A percentile compares a stretch with the other conserved stretches of the same genome.
These are phyloP conservation scores for Brachycybe producta DNA, from an alignment of 2,888 invertebrate genomes.

Conservation along the genomic window DNA sequence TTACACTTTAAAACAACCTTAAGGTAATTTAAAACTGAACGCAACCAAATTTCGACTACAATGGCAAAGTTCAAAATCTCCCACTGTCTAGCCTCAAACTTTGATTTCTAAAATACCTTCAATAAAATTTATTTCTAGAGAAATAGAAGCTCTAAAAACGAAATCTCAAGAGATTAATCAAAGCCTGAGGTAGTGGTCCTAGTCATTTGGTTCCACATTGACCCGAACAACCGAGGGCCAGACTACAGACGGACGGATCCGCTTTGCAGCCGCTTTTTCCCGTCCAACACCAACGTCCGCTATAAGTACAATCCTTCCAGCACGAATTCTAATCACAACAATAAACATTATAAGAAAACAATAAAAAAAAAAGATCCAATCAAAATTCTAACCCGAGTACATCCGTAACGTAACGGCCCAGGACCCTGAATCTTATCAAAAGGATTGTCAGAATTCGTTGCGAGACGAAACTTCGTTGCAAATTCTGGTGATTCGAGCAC, in stretches of 20 bases:
- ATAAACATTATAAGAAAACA: not conserved
- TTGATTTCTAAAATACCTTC: too few relatives aligned
- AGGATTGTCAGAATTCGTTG: constrained; percentile 15
- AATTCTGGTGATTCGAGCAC: constrained; percentile 11
- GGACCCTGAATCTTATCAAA: constrained; percentile 7
- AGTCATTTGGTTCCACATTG: constrained; percentile 5
- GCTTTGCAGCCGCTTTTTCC: constrained; percentile 5
- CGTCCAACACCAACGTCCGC: constrained; percentile 18
- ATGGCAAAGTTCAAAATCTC: too few relatives aligned
- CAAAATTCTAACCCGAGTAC: constrained; percentile 6
- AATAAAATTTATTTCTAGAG: too few relatives aligned
- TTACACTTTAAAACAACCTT: too few relatives aligned
- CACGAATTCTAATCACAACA: constrained; percentile 11
- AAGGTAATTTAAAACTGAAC: too few relatives aligned
- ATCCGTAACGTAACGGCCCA: constrained; percentile 14
- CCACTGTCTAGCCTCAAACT: too few relatives aligned
- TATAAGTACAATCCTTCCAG: constrained; percentile 16
- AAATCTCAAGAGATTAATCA: too few relatives aligned
- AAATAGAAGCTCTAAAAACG: too few relatives aligned
- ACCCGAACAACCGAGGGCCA: constrained; percentile 1
- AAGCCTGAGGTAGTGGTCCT: too few relatives aligned
- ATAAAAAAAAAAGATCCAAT: not conserved
- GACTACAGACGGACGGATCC: constrained; percentile 8
- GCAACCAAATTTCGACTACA: too few relatives aligned
- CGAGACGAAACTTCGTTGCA: constrained; percentile 4